Conservation (phyloP, 2,888 invertebrate genomes). For the Campopleginae sp. region DNA sequence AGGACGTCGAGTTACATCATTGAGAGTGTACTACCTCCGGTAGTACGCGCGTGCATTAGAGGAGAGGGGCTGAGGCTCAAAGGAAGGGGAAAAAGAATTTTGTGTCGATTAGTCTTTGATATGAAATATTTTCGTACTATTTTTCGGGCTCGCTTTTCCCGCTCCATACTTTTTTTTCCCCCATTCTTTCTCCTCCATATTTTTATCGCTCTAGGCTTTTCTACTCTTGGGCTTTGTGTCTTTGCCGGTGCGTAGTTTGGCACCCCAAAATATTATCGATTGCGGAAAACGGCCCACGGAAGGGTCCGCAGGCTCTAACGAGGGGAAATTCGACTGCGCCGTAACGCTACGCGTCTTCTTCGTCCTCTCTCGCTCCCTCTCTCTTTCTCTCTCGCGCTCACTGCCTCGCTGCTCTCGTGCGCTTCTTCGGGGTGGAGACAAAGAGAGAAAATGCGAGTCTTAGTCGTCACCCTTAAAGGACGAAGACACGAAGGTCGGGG, state of each 20-base stretch:
- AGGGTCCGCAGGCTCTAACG: conserved; percentile 72
- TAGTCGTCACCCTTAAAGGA: conserved; percentile 20
- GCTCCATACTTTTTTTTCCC: not conserved
- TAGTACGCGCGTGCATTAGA: conserved; percentile 68
- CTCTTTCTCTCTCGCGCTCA: conserved; percentile 10
- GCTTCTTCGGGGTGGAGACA: conserved; percentile 23
- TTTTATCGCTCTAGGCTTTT: conserved; percentile 7
- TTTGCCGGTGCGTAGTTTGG: conserved; percentile 31
- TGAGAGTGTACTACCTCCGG: conserved; percentile 72
- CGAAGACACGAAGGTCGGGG: not conserved
- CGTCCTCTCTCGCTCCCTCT: conserved; percentile 16
- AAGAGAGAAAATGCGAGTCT: conserved; percentile 32
- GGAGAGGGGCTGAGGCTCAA: not conserved
- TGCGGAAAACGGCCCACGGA: conserved; percentile 73
- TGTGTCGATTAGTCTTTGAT: conserved; percentile 3
- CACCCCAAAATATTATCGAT: conserved; percentile 76
- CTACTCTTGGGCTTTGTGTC: conserved; percentile 28
- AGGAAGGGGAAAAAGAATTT: conserved; percentile 6
- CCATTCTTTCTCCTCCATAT: not conserved
- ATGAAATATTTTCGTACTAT: conserved; percentile 12
- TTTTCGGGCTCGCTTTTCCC: not conserved
- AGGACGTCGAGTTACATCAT: conserved; percentile 84
- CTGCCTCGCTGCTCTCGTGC: not conserved
- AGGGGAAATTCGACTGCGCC: conserved; percentile 76
- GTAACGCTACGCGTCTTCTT: conserved; percentile 72